Base-by-base conservation (phyloP, 2,888 invertebrate genomes). In the Latheticus oryzae region DNA sequence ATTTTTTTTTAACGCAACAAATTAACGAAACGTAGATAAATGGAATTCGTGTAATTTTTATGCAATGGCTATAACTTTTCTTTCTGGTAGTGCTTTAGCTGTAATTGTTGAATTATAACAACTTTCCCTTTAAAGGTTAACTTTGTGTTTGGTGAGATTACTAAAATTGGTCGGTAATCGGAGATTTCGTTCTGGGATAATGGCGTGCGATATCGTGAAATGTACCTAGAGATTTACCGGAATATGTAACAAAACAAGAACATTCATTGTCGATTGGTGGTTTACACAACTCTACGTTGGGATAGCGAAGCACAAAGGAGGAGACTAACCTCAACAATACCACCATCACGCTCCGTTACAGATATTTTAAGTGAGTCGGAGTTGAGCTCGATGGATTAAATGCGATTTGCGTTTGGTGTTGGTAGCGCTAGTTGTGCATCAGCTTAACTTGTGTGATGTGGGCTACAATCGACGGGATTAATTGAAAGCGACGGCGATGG, bases 191-290 rank as follows among this genome's bases (percentile, higher is more conserved):
- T 23, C 24, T 11, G 23, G 43, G 47, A 45, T 47, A 35, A 50
- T 50, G 28, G 50, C 17, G 28, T 50, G 38, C 50, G 37, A 50
- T 50, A 38, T 50, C 50, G 50, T 50, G 37, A 50, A 50, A 50
- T 32, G 28, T 50, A 38, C 37, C 38, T 28, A 28, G 50, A 50
- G 37, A 50, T 50, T 26, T 23, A 21, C 19, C 45, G 28, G 28
- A 50, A 50, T 38, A 37, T 38, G 16, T 26, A 24, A 50, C 13
- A 35, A 16, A 23, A 16, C 9, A 24, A 48, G 48, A 42, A 13
- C 15, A 26, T 21, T 38, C 19, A n/a, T 47, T 13, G 47, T 1
- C 4, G 47, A 47, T 21, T 15, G 26, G 26, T 8, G 30, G 9
- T 43, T 43, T 45, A 16, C 30, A 17, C 45, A 45, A 45, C 30